phyloP scores from a whole-genome alignment of 2,888 invertebrate species.

The Oligia latruncula region DNA sequence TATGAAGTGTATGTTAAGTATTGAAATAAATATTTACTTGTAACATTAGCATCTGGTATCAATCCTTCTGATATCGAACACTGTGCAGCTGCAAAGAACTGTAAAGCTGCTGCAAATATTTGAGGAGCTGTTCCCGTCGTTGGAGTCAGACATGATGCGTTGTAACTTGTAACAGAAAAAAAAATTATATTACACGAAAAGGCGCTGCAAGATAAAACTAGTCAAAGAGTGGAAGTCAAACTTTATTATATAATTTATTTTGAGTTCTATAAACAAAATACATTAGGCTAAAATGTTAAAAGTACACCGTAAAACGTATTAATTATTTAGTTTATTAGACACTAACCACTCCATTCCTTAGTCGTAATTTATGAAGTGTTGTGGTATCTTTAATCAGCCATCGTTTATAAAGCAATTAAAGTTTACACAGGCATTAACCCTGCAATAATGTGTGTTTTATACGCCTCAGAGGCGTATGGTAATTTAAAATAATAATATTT shows the following conservation, averaged over 20 bases:
- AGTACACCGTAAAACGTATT: too few species aligned
- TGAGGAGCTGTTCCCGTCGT: constrained; percentile 31
- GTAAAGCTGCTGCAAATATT: constrained; percentile 10
- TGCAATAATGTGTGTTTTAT: not conserved
- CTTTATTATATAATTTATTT: not conserved
- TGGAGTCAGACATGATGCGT: constrained; percentile 39
- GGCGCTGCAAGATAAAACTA: not conserved
- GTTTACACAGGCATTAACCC: constrained; percentile 79
- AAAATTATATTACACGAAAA: not conserved
- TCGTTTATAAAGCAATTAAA: constrained; percentile 2
- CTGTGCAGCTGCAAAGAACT: constrained; percentile 40
- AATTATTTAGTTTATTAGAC: not conserved
- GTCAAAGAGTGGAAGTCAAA: not conserved
- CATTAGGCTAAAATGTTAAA: not conserved
- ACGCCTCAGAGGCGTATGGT: not conserved
- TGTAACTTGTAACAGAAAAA: constrained; percentile 27
- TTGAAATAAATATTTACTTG: not conserved
- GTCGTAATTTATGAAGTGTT: not conserved
- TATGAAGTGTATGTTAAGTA: not conserved
- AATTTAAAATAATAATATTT: not conserved
- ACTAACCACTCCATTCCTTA: constrained; percentile 90
- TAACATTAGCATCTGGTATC: constrained; percentile 18
- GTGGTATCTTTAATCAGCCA: not conserved
- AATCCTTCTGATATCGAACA: constrained; percentile 16
- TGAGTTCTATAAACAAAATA: not conserved